A percentile compares a stretch with the other conserved stretches of the same genome.
phyloP scores from a whole-genome alignment of 2,113 vertebrate genomes.

The Pseudolaguvia tuberculata region DNA sequence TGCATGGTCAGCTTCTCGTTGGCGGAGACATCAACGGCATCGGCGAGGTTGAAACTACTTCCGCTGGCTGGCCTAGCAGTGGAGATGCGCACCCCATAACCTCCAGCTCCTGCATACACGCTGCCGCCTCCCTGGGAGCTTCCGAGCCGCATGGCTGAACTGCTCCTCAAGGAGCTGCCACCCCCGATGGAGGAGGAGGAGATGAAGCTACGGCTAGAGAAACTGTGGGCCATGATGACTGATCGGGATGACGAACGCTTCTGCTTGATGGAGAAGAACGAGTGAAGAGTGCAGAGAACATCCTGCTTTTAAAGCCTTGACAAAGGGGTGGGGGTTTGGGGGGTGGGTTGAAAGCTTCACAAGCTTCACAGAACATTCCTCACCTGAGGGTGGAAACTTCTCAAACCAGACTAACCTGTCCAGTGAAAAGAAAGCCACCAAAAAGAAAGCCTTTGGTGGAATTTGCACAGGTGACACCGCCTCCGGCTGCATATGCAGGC shows the following conservation, averaged over 20 bases:
- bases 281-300: not conserved
- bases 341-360: not conserved
- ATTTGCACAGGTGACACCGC: not conserved
- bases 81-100: conserved; percentile 51
- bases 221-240: conserved; percentile 21
- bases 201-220: conserved; percentile 19
- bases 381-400: not conserved
- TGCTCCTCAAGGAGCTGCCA: conserved; percentile 6
- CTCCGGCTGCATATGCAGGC: not conserved
- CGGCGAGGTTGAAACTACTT: conserved; percentile 46
- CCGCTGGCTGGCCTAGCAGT: not conserved
- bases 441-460: not conserved
- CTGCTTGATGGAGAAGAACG: conserved; percentile 33
- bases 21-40: not conserved
- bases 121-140: conserved; percentile 38
- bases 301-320: conserved; percentile 26
- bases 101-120: conserved; percentile 53
- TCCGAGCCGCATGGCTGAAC: not conserved
- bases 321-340: not conserved
- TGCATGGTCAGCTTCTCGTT: conserved; percentile 48
- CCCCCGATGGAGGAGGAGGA: not conserved
- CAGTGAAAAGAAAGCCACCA: not conserved
- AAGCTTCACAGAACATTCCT: conserved; percentile 21
- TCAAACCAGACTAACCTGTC: conserved; percentile 36
- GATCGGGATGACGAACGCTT: conserved; percentile 7